Percentiles rank a stretch among this genome's conserved stretches.
Evolutionary conservation across 2,888 invertebrate species (phyloP).

Genomic region (Chorisops tibialis): DNA sequence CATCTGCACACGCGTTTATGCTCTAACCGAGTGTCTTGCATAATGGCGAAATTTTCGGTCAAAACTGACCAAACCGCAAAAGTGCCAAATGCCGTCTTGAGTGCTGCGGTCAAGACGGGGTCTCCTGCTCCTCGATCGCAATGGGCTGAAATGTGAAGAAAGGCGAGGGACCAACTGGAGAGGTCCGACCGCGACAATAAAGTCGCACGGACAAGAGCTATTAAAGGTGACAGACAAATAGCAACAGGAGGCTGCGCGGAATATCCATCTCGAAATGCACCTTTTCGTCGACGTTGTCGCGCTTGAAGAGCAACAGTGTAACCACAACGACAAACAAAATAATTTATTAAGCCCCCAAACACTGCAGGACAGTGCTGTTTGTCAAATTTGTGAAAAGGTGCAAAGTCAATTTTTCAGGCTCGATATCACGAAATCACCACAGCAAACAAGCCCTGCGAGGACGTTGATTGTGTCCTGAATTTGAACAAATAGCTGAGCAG

Average conservation of each 20-base stretch:
- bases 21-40: background rate
- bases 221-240: slow-evolving; percentile 3
- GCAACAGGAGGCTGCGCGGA: no score
- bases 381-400: slow-evolving; percentile 23
- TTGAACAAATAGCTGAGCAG: background rate
- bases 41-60: slow-evolving; percentile 16
- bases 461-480: background rate
- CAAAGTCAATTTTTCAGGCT: slow-evolving; percentile 13
- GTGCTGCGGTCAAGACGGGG: background rate
- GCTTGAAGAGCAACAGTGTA: background rate
- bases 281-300: background rate
- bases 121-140: no score
- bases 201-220: background rate
- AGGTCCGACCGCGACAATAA: slow-evolving; percentile 1
- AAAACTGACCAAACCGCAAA: slow-evolving; percentile 20
- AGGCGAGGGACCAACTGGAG: background rate
- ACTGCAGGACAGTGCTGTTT: background rate
- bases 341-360: slow-evolving; percentile 13
- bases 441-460: background rate
- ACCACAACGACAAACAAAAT: background rate
- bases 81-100: slow-evolving; percentile 16
- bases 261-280: background rate
- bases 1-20: background rate
- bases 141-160: background rate
- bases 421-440: slow-evolving; percentile 14